Base-by-base conservation (phyloP, 2,113 vertebrate genomes). In the Scolopax mira region DNA sequence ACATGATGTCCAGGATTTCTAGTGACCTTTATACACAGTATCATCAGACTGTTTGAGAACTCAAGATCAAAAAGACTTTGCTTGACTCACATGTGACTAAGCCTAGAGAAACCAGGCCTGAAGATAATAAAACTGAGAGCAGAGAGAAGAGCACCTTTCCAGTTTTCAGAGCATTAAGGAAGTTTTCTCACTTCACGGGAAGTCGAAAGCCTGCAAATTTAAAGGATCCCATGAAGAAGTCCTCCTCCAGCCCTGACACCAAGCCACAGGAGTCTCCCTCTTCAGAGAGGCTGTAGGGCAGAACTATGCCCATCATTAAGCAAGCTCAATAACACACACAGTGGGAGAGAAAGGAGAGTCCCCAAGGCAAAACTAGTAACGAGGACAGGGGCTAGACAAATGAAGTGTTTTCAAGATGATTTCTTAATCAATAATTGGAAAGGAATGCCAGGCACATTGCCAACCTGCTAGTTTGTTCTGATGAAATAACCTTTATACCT, bases 51-150 rank as follows among this genome's bases (percentile, higher is more conserved):
- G 42, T 54, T 69, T 73, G 42, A 84, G 78, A 87, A 87, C n/a
- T 12, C 17, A 71, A 84, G 82, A 93, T 87, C 79, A 93, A 78
- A 93, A 93, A 84, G 65, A 44, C n/a, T 84, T 25, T 11, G 75
- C 41, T 52, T 96, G 96, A 96, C 82, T 96, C 92, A 96, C n/a
- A 61, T 86, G 55, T 90, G 88, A 96, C 72, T 95, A 94, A 96
- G 48, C 65, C 19, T 57, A 73, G 17, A 93, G 67, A 91, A 96
- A 90, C 48, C 48, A 86, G 82, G 80, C 73, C 86, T 84, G 39
- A 60, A 94, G 92, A 94, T 80, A 95, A 77, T 55, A 91, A 93
- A 95, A 94, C 51, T 31, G 35, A 85, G 82, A 83, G 74, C 33
- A 44, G 74, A 67, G 18, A 71, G 23, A 21, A 57, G 52, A 65